Evolutionary conservation across 2,888 invertebrate genomes (phyloP).

Genomic region (Oscheius sp.): DNA sequence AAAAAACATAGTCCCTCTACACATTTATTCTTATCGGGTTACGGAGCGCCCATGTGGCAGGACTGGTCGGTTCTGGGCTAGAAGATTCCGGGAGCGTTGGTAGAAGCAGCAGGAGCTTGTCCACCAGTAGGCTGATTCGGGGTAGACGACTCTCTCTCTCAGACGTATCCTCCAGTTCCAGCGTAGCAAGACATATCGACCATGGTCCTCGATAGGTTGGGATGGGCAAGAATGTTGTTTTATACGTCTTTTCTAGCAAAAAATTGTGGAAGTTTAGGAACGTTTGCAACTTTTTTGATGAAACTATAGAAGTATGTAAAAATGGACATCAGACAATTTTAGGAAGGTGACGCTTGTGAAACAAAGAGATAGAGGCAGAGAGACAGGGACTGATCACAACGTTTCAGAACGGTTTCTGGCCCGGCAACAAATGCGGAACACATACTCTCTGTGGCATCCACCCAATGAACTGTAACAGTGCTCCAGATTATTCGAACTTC

Average conservation of each 20-base stretch:
- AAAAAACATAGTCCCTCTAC: no score
- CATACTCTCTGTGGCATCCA: slow-evolving; percentile 44
- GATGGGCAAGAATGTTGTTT: not conserved
- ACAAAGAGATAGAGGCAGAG: not conserved
- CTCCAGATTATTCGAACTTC: slow-evolving; percentile 39
- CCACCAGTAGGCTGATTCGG: no score
- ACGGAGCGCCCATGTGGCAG: no score
- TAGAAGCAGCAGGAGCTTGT: no score
- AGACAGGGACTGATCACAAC: not conserved
- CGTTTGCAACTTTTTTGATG: no score
- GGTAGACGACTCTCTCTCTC: no score
- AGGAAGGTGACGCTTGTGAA: not conserved
- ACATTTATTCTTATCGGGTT: no score
- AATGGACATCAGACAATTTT: not conserved
- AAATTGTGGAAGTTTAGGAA: no score
- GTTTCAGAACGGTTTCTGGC: slow-evolving; percentile 56
- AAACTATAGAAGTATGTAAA: not conserved
- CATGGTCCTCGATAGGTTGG: not conserved
- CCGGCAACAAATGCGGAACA: slow-evolving; percentile 56
- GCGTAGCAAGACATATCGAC: no score
- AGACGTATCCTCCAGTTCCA: no score
- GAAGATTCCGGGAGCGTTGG: no score
- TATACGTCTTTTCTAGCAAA: not conserved
- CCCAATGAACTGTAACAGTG: slow-evolving; percentile 30
- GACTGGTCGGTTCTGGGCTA: no score